phyloP scores from a whole-genome alignment of 2,797 vertebrate genomes.

The Tokudaia tokunoshimensis region DNA sequence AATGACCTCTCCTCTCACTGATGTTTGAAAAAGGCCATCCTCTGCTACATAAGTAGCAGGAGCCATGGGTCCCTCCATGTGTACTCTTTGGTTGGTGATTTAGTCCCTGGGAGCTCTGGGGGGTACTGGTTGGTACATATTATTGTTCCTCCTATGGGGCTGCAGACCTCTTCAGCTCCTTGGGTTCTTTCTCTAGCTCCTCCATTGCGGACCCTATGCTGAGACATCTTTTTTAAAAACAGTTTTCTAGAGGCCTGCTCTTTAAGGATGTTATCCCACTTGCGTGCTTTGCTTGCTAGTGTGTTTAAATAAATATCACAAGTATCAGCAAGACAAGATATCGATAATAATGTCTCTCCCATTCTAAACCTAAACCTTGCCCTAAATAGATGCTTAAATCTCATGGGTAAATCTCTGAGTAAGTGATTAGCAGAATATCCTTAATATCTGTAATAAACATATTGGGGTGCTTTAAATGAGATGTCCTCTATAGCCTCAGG shows the following conservation, averaged over 20 bases:
- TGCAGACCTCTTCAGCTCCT: no score
- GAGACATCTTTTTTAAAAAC: neutral
- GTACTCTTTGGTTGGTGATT: no score
- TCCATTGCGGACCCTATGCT: no score
- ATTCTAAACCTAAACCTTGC: neutral
- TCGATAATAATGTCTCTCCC: neutral
- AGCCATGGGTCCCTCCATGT: no score
- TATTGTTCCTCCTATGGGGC: no score
- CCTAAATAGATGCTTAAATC: neutral
- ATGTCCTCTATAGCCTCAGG: neutral
- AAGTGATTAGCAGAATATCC: neutral
- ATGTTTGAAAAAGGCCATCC: no score
- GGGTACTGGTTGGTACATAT: no score
- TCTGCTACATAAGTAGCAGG: no score
- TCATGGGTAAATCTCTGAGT: neutral
- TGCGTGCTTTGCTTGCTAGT: neutral
- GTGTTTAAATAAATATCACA: neutral
- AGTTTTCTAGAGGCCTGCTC: neutral
- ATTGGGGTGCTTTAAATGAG: neutral
- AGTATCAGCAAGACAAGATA: neutral
- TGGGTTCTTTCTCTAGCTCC: no score
- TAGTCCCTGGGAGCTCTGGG: no score
- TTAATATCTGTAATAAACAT: slow-evolving; percentile 37
- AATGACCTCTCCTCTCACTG: no score
- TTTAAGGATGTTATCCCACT: neutral